Percentiles rank a stretch among this genome's conserved stretches.
phyloP scores from a whole-genome alignment of 2,888 invertebrate genomes.

The Orthonevra nobilis region DNA sequence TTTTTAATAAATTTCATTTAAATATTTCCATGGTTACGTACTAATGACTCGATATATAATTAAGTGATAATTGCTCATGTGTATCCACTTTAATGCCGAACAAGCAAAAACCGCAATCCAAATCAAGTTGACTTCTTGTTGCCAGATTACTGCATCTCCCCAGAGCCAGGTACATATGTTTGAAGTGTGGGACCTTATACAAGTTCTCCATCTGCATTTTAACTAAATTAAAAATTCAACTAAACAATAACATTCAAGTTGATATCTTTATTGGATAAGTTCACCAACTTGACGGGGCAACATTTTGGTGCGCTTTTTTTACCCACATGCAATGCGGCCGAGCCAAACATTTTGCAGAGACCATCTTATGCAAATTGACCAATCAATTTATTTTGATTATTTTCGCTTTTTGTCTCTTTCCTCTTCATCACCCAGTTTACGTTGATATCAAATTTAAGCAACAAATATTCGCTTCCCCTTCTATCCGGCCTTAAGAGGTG shows the following conservation, averaged over 20 bases:
- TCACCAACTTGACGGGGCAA: conserved; percentile 21
- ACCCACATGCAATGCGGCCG: not conserved
- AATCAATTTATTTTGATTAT: conserved; percentile 62
- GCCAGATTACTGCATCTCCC: too few species aligned
- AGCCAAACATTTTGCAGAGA: conserved; percentile 12
- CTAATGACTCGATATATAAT: too few species aligned
- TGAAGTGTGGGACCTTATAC: too few species aligned
- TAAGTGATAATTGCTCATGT: too few species aligned
- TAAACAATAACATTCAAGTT: conserved; percentile 44
- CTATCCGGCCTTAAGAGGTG: conserved; percentile 30
- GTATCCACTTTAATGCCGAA: too few species aligned
- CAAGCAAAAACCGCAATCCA: not conserved
- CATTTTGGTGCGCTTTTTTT: conserved; percentile 4
- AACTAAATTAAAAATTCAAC: conserved; percentile 21
- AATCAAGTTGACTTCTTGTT: not conserved
- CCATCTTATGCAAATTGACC: conserved; percentile 63
- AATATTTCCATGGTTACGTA: too few species aligned
- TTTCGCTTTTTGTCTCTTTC: conserved; percentile 22
- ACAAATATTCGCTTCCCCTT: conserved; percentile 10
- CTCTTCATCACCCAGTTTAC: conserved; percentile 31
- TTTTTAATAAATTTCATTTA: too few species aligned
- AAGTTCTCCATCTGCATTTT: conserved; percentile 22
- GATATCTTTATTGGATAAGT: conserved; percentile 40
- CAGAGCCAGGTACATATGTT: not conserved
- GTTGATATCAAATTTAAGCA: conserved; percentile 41